These are phyloP conservation scores for Papilio gigon DNA, from an alignment of 2,888 invertebrate genomes.

Conservation along the genomic window DNA sequence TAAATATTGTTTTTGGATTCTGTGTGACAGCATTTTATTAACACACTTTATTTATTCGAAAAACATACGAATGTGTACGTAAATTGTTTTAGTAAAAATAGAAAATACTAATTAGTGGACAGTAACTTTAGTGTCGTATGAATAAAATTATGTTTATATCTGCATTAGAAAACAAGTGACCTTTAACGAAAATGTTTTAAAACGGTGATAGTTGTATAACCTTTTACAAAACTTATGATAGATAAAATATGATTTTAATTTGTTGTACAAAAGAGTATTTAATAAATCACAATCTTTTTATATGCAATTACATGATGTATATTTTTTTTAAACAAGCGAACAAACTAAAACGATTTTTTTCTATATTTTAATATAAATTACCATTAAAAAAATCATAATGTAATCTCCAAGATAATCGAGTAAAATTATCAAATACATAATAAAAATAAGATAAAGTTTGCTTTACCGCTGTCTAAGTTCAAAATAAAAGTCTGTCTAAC, in stretches of 20 bases:
- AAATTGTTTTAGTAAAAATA: background rate
- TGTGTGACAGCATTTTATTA: too few relatives aligned
- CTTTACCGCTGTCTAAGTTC: conserved; percentile 3
- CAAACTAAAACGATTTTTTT: background rate
- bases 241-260: conserved; percentile 1
- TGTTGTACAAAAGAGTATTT: background rate
- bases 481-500: conserved; percentile 21
- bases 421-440: background rate
- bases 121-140: background rate
- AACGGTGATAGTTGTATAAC: conserved; percentile 12
- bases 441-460: background rate
- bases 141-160: background rate
- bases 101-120: background rate
- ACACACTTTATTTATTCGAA: too few relatives aligned
- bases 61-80: background rate
- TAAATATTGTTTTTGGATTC: too few relatives aligned
- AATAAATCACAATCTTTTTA: too few relatives aligned
- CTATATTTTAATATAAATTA: background rate
- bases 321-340: background rate
- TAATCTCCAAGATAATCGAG: background rate
- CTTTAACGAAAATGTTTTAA: conserved; percentile 5
- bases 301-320: too few relatives aligned
- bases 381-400: background rate
- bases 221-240: conserved; percentile 1
- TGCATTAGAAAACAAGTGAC: conserved; percentile 17